Evolutionary conservation across 2,888 invertebrate species (phyloP).

Genomic region (Andrena camellia): DNA sequence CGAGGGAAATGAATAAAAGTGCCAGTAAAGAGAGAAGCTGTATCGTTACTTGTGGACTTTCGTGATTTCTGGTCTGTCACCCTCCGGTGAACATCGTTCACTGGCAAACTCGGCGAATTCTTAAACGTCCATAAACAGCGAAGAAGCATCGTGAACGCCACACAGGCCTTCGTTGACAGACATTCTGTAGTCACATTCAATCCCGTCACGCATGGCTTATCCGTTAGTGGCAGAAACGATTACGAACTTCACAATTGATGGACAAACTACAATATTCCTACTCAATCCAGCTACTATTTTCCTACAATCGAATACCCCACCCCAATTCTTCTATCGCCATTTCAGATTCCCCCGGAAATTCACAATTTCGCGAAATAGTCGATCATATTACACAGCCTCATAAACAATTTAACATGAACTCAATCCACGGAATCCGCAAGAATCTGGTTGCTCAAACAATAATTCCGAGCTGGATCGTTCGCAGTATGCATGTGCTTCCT

Average conservation of each 20-base stretch:
- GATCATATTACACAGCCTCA: too few species aligned
- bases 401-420: neutral
- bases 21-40: slow-evolving; percentile 52
- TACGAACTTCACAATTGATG: slow-evolving; percentile 8
- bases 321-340: too few species aligned
- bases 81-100: slow-evolving; percentile 38
- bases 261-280: slow-evolving; percentile 11
- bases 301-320: neutral
- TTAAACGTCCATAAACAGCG: slow-evolving; percentile 45
- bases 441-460: neutral
- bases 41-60: slow-evolving; percentile 30
- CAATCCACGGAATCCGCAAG: neutral
- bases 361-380: too few species aligned
- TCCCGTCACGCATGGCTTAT: neutral
- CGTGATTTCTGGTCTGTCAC: slow-evolving; percentile 62
- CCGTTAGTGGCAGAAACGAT: neutral
- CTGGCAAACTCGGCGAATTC: slow-evolving; percentile 34
- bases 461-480: slow-evolving; percentile 1
- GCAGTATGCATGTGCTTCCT: neutral
- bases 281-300: neutral
- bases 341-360: too few species aligned
- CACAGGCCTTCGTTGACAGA: neutral
- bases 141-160: slow-evolving; percentile 18
- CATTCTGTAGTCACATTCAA: neutral
- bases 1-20: slow-evolving; percentile 69